These are phyloP conservation scores for Vulpes ferrilata DNA, from an alignment of 2,113 vertebrate species.

Conservation along the genomic window DNA sequence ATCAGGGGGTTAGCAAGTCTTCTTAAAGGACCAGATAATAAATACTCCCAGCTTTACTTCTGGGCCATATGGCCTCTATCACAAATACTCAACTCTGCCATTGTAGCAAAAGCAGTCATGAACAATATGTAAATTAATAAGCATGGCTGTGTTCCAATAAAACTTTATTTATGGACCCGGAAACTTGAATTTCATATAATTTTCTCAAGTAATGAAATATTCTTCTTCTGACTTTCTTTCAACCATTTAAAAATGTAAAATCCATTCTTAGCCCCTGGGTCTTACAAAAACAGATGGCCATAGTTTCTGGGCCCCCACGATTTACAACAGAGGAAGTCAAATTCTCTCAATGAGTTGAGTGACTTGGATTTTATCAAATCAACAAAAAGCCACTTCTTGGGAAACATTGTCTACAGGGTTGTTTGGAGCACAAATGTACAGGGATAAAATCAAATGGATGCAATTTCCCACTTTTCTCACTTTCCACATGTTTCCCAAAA, in stretches of 20 bases:
- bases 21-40: constrained; percentile 49
- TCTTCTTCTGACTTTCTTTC: constrained; percentile 43
- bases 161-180: constrained; percentile 75
- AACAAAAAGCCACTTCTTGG: constrained; percentile 53
- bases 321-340: constrained; percentile 44
- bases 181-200: constrained; percentile 66
- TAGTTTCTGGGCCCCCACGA: constrained; percentile 50
- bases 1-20: background rate
- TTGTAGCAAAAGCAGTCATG: constrained; percentile 24
- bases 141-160: constrained; percentile 74
- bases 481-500: background rate
- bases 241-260: constrained; percentile 61
- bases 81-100: constrained; percentile 55
- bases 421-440: background rate
- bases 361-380: constrained; percentile 55
- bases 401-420: background rate
- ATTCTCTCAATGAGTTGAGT: constrained; percentile 13
- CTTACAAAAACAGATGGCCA: constrained; percentile 62
- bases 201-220: constrained; percentile 57
- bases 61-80: constrained; percentile 42
- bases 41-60: constrained; percentile 60
- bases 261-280: constrained; percentile 11
- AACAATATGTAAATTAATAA: constrained; percentile 66
- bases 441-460: constrained; percentile 5
- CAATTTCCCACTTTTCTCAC: constrained; percentile 29